phyloP scores from a whole-genome alignment of 2,888 invertebrate genomes.

The Rhagophthalmus giganteus region DNA sequence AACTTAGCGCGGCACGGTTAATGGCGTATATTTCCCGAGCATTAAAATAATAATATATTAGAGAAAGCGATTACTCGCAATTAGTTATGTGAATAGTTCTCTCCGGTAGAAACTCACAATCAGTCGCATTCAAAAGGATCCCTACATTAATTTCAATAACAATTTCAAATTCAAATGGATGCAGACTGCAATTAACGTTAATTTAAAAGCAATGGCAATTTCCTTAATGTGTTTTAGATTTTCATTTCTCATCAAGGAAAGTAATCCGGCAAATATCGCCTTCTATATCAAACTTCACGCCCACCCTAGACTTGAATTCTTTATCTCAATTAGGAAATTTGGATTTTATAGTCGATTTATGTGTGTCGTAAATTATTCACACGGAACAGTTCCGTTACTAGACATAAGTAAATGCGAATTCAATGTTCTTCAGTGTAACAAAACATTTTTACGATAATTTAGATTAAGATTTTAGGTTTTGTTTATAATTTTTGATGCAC shows the following conservation, averaged over 20 bases:
- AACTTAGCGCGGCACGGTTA: no score
- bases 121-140: conserved; percentile 28
- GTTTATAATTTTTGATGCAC: background rate
- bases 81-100: conserved; percentile 28
- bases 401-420: conserved; percentile 20
- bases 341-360: conserved; percentile 50
- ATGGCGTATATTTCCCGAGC: conserved; percentile 17
- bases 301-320: conserved; percentile 50
- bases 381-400: conserved; percentile 15
- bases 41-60: conserved; percentile 20
- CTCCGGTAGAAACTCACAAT: conserved; percentile 23
- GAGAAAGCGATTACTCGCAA: conserved; percentile 28
- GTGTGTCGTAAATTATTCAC: conserved; percentile 25
- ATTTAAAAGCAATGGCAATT: conserved; percentile 56
- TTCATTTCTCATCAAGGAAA: conserved; percentile 56
- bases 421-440: conserved; percentile 11
- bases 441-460: no score
- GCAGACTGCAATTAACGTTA: conserved; percentile 53
- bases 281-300: conserved; percentile 55
- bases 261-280: conserved; percentile 53
- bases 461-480: no score
- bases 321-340: conserved; percentile 53
- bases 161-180: conserved; percentile 49
- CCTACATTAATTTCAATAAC: conserved; percentile 45
- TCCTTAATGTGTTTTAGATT: conserved; percentile 57